phyloP scores from a whole-genome alignment of 2,113 vertebrate genomes.

The Gavialis gangeticus region DNA sequence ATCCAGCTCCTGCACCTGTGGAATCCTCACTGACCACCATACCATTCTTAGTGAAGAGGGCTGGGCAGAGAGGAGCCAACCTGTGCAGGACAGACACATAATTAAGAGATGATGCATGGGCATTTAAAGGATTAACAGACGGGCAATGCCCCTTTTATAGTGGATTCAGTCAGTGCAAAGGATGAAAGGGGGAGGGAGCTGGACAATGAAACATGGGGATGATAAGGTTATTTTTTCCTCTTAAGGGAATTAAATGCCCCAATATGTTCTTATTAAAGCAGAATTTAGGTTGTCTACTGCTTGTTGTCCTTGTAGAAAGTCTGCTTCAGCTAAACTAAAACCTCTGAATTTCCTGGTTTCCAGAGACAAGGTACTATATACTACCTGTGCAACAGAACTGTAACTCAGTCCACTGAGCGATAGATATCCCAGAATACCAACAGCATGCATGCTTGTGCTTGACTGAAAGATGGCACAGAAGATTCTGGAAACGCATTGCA shows the following conservation, averaged over 20 bases:
- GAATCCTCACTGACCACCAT: too few relatives aligned
- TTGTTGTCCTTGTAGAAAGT: not conserved
- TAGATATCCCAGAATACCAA: not conserved
- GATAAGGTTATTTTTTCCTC: not conserved
- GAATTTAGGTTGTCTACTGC: not conserved
- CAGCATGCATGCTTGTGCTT: not conserved
- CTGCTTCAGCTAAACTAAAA: not conserved
- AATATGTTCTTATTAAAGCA: not conserved
- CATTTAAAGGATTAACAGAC: not conserved
- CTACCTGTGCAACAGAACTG: not conserved
- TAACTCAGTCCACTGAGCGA: not conserved
- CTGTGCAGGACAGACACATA: not conserved
- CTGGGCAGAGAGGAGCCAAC: not conserved
- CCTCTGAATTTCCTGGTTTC: too few relatives aligned
- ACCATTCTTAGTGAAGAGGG: not conserved
- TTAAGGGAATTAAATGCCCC: not conserved
- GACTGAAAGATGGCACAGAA: not conserved
- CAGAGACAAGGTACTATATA: not conserved
- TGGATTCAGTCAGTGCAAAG: not conserved
- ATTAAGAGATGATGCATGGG: not conserved
- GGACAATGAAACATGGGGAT: not conserved
- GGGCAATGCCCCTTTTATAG: not conserved
- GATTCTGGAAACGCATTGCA: not conserved
- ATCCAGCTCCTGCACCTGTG: not conserved
- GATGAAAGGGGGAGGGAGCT: not conserved